These are phyloP conservation scores for Gymnarchus niloticus DNA, from an alignment of 2,113 vertebrate species.

Conservation along the genomic window DNA sequence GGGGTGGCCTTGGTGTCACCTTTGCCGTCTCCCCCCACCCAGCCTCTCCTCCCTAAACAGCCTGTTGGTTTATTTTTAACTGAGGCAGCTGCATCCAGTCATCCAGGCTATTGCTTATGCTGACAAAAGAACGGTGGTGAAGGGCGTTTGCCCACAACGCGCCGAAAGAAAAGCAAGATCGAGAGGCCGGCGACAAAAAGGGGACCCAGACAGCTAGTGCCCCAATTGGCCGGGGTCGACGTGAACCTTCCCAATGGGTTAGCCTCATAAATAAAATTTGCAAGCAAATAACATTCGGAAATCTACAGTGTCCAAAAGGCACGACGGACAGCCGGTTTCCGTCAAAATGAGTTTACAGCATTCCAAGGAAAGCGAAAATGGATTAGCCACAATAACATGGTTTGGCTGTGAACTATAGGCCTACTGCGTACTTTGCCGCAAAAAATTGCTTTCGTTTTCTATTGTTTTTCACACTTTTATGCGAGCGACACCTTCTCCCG, in stretches of 20 bases:
- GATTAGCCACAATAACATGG: neutral
- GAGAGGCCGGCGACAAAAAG: neutral
- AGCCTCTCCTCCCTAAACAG: conserved; percentile 39
- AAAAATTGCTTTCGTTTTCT: neutral
- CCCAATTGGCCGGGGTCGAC: neutral
- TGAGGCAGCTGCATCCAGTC: conserved; percentile 44
- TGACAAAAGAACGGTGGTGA: conserved; percentile 24
- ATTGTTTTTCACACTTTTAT: neutral
- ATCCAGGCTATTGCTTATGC: conserved; percentile 27
- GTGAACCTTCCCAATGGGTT: neutral
- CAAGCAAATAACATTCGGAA: neutral
- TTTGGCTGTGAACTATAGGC: neutral
- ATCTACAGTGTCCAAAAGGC: neutral
- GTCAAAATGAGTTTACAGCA: neutral
- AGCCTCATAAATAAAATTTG: neutral
- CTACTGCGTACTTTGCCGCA: neutral
- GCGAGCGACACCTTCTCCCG: neutral
- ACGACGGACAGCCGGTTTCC: neutral
- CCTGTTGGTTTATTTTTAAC: conserved; percentile 56
- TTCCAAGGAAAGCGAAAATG: neutral
- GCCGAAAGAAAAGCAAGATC: neutral
- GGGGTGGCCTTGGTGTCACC: conserved; percentile 34
- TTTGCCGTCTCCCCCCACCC: conserved; percentile 32
- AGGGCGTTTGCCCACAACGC: conserved; percentile 27
- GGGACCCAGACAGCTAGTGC: neutral